Conservation (phyloP, 2,888 invertebrate genomes). For the Cephus rjabovi region DNA sequence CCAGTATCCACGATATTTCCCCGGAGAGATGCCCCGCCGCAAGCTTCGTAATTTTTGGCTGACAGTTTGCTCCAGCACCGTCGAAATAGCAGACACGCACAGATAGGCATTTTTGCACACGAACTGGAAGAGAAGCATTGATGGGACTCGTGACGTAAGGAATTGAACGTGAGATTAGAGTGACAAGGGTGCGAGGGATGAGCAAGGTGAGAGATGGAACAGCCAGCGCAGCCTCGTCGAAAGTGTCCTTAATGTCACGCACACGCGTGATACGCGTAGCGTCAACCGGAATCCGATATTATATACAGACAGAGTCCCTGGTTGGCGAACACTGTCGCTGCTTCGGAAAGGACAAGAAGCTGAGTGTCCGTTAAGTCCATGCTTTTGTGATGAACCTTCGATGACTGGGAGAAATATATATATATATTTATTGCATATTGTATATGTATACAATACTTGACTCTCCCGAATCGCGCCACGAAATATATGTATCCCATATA, state of each 20-base stretch:
- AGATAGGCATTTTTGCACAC: not conserved
- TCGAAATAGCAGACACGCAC: not conserved
- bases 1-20: not conserved
- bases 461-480: too few relatives aligned
- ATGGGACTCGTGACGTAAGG: not conserved
- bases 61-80: not conserved
- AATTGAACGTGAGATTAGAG: not conserved
- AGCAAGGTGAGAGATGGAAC: slow-evolving; percentile 15
- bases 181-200: slow-evolving; percentile 1
- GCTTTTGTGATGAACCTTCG: not conserved
- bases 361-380: not conserved
- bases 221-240: not conserved
- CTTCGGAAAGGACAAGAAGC: too few relatives aligned
- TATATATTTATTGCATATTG: too few relatives aligned
- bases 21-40: not conserved
- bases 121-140: not conserved
- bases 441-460: too few relatives aligned
- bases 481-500: not conserved
- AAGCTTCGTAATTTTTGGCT: not conserved
- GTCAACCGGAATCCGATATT: not conserved
- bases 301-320: not conserved
- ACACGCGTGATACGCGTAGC: not conserved
- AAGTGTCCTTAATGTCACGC: slow-evolving; percentile 2
- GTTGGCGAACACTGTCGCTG: not conserved
- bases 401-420: not conserved